phyloP scores from a whole-genome alignment of 2,888 invertebrate species.

The Pachymerium ferrugineum region DNA sequence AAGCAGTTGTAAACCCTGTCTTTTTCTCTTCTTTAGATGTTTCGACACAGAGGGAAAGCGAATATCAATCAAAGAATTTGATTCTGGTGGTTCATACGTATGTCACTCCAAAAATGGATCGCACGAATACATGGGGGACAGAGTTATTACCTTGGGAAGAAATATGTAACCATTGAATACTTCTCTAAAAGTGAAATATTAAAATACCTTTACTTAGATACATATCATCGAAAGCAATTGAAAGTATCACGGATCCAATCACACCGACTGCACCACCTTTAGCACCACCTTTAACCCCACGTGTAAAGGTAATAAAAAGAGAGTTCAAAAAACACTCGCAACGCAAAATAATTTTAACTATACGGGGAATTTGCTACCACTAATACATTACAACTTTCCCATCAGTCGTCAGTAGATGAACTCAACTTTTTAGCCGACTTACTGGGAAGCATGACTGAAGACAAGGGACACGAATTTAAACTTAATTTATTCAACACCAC shows the following conservation, averaged over 20 bases:
- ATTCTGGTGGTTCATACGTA: neutral
- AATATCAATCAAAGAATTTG: neutral
- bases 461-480: conserved; percentile 13
- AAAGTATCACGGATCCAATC: neutral
- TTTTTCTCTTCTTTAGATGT: no score
- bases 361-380: no score
- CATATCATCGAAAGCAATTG: neutral
- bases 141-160: neutral
- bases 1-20: no score
- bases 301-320: neutral
- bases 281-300: neutral
- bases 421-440: conserved; percentile 34
- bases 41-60: neutral
- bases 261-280: no score
- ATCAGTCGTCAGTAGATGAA: conserved; percentile 30
- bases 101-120: neutral
- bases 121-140: neutral
- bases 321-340: no score
- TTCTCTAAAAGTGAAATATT: no score
- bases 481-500: neutral
- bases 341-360: no score
- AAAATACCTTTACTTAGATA: no score
- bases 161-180: conserved; percentile 7
- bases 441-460: conserved; percentile 2
- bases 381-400: no score